These are phyloP conservation scores for Eurypyga helias DNA, from an alignment of 2,113 vertebrate species.

Conservation along the genomic window DNA sequence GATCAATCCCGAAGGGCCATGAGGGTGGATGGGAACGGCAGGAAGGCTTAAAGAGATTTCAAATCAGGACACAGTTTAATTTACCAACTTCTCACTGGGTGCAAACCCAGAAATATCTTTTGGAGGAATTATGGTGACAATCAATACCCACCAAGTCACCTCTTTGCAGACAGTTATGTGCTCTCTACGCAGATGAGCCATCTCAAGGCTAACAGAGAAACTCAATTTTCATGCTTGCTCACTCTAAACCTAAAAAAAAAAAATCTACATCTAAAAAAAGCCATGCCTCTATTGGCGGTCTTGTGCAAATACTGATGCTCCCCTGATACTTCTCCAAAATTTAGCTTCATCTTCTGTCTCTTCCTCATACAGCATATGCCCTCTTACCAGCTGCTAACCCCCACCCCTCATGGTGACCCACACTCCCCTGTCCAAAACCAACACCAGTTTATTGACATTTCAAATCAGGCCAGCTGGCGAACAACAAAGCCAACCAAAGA, in stretches of 20 bases:
- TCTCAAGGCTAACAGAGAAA: neutral
- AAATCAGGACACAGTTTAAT: neutral
- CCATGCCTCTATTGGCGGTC: neutral
- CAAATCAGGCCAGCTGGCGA: constrained; percentile 8
- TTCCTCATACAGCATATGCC: neutral
- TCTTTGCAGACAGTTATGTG: neutral
- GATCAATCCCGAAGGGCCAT: neutral
- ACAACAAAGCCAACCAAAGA: constrained; percentile 3
- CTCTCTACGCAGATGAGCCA: neutral
- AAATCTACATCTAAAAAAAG: neutral
- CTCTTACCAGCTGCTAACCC: neutral
- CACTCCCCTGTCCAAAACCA: neutral
- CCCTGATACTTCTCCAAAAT: neutral
- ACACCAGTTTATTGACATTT: constrained; percentile 23
- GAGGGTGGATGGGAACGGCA: neutral
- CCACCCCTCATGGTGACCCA: neutral
- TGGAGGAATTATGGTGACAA: neutral
- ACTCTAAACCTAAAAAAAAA: neutral
- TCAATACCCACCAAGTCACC: neutral
- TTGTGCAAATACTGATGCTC: neutral
- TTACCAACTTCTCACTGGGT: neutral
- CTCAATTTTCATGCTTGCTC: neutral
- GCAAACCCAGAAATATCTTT: neutral
- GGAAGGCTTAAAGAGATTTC: neutral
- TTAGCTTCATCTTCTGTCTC: neutral